A percentile compares a stretch with the other conserved stretches of the same genome.
phyloP scores from a whole-genome alignment of 2,888 invertebrate species.

The Stenchaetothrips biformis region DNA sequence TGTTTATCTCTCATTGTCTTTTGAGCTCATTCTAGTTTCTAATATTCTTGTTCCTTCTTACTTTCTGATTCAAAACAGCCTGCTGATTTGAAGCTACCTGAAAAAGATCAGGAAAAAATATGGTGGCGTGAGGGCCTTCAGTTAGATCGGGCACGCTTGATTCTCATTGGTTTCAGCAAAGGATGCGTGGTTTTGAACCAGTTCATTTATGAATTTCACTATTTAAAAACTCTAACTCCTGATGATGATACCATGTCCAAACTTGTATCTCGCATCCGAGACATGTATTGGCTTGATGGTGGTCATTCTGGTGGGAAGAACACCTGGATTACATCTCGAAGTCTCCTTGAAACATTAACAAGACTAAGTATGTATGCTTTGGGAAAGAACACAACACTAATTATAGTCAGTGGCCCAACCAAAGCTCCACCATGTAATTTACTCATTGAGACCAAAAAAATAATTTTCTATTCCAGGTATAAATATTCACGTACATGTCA shows the following conservation, averaged over 20 bases:
- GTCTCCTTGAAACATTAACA: constrained; percentile 66
- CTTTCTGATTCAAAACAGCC: constrained; percentile 42
- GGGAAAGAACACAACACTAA: background rate
- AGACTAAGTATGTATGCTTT: constrained; percentile 55
- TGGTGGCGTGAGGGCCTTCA: constrained; percentile 58
- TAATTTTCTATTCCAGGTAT: constrained; percentile 51
- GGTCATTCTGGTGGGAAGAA: constrained; percentile 84
- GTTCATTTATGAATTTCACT: constrained; percentile 77
- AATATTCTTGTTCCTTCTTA: no score
- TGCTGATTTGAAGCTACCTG: constrained; percentile 38
- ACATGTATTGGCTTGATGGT: constrained; percentile 87
- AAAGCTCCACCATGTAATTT: background rate
- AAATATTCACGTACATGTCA: constrained; percentile 72
- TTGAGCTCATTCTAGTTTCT: no score
- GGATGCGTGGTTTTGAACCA: constrained; percentile 92
- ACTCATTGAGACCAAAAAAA: background rate
- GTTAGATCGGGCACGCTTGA: constrained; percentile 56
- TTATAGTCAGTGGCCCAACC: background rate
- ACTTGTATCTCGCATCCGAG: constrained; percentile 61
- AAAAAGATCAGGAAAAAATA: constrained; percentile 16
- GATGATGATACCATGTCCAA: constrained; percentile 58
- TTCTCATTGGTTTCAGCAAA: constrained; percentile 83
- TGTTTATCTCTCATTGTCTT: no score
- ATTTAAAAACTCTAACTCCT: constrained; percentile 61
- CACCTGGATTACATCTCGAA: constrained; percentile 78